phyloP scores from a whole-genome alignment of 1,140 invertebrate genomes.

The Drosophila kohkoa region DNA sequence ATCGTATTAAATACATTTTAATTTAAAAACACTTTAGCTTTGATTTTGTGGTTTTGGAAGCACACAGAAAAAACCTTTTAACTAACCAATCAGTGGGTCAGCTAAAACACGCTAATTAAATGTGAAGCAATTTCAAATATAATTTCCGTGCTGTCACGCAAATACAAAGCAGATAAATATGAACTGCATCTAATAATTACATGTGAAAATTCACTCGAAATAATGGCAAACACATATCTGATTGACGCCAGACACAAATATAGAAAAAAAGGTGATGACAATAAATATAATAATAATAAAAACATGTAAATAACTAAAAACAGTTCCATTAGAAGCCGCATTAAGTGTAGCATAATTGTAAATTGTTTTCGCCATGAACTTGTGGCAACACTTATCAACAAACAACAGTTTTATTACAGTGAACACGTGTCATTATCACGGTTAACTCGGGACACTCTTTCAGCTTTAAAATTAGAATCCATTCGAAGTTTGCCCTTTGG shows the following conservation, averaged over 20 bases:
- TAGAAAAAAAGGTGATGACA: slow-evolving; percentile 5
- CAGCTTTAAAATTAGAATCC: slow-evolving; percentile 16
- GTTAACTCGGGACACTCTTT: slow-evolving; percentile 11
- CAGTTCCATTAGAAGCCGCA: slow-evolving; percentile 26
- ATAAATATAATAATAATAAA: slow-evolving; percentile 12
- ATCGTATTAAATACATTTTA: slow-evolving; percentile 4
- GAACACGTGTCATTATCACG: slow-evolving; percentile 49
- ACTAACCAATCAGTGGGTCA: slow-evolving; percentile 23
- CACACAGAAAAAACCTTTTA: slow-evolving; percentile 42
- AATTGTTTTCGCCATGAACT: slow-evolving; percentile 78
- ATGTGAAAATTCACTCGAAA: slow-evolving; percentile 25
- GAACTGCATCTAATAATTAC: slow-evolving; percentile 39
- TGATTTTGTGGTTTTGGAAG: background rate
- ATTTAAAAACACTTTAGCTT: slow-evolving; percentile 11
- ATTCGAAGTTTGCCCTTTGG: slow-evolving; percentile 59
- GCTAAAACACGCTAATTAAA: slow-evolving; percentile 38
- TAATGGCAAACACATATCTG: background rate
- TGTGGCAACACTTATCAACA: slow-evolving; percentile 44
- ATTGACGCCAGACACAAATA: slow-evolving; percentile 28
- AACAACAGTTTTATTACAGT: slow-evolving; percentile 42
- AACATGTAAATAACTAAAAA: slow-evolving; percentile 14
- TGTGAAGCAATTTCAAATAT: slow-evolving; percentile 18
- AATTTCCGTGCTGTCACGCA: slow-evolving; percentile 25
- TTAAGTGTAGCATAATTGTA: slow-evolving; percentile 50
- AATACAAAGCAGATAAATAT: slow-evolving; percentile 23